Base-by-base conservation (phyloP, 2,113 vertebrate genomes). In the Natator depressus region DNA sequence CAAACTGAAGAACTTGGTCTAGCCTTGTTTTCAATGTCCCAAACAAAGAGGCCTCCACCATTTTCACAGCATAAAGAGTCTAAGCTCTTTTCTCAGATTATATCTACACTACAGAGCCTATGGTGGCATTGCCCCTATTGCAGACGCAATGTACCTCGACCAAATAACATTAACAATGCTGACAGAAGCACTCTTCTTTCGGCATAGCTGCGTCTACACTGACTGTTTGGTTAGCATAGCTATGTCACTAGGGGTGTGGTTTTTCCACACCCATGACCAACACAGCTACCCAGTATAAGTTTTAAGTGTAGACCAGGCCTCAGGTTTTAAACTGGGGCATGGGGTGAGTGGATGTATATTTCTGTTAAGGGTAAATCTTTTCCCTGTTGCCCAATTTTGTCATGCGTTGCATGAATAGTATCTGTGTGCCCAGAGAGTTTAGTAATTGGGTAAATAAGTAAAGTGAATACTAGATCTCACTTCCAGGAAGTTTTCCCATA, bases 401-500 rank as follows among this genome's bases (percentile, higher is more conserved):
- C 53, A 10, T 14, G 42, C 24, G 13, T 80, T 49, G 25, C 72
- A 55, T 0, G 1, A 42, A 69, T 35, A 8, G 10, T 2, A 16
- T 0, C 1, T 0, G 1, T 1, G 31, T 1, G 4, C 25, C 75
- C 55, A 57, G 24, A 25, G 54, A 80, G 13, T 10, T 35, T 35
- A 29, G 82, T 24, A 46, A 79, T 24, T 4, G 49, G 69, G 4
- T 38, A 17, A 65, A 83, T 3, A 46, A 79, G 72, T 50, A 57
- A 0, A 1, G 25, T 1, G 0, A 51, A n/a, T 27, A 46, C 72
- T 50, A 13, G 31, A 20, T 22, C 82, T 57, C 5, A 0, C 35
- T 5, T 50, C 14, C 13, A 75, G n/a, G 10, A 65, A 65, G 57
- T 59, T 42, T 24, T 80, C 59, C 85, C 17, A 78, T 38, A 11